Percentiles rank a stretch among this genome's conserved stretches.
Evolutionary conservation across 2,888 invertebrate genomes (phyloP).

Genomic region (Drosophila mimetica): DNA sequence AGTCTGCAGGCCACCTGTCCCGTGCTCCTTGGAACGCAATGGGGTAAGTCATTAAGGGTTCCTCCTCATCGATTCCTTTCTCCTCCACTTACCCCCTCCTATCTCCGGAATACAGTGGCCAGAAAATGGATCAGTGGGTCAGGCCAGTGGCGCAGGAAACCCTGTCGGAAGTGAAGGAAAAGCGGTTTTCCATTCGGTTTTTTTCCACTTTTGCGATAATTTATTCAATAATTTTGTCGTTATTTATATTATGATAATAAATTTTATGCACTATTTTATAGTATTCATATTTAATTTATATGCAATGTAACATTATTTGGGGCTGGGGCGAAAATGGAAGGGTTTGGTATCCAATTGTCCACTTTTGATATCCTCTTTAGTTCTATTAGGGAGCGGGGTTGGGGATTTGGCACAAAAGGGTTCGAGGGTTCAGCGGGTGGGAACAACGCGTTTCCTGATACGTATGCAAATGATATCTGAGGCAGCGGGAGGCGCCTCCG

Average conservation of each 20-base stretch:
- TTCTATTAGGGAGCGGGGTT: slow-evolving; percentile 7
- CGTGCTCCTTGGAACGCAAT: slow-evolving; percentile 46
- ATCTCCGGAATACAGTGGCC: slow-evolving; percentile 39
- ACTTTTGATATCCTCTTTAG: slow-evolving; percentile 30
- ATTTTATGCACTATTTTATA: slow-evolving; percentile 81
- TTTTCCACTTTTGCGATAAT: slow-evolving; percentile 65
- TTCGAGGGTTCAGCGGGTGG: slow-evolving; percentile 16
- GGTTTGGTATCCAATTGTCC: slow-evolving; percentile 29
- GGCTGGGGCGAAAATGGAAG: slow-evolving; percentile 17
- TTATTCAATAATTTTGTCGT: slow-evolving; percentile 75
- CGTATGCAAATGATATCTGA: slow-evolving; percentile 74
- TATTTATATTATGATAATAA: slow-evolving; percentile 67
- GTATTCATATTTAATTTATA: slow-evolving; percentile 74
- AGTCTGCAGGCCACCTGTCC: slow-evolving; percentile 52
- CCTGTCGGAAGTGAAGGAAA: slow-evolving; percentile 26
- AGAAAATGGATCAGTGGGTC: slow-evolving; percentile 37
- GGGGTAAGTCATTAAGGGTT: slow-evolving; percentile 34
- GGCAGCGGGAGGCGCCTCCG: slow-evolving; percentile 51
- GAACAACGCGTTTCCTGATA: slow-evolving; percentile 53
- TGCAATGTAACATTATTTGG: slow-evolving; percentile 74
- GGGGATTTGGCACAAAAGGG: slow-evolving; percentile 4
- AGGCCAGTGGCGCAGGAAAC: slow-evolving; percentile 34
- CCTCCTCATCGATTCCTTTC: not conserved
- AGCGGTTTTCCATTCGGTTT: slow-evolving; percentile 23
- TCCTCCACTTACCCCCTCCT: slow-evolving; percentile 2